Evolutionary conservation across 2,888 invertebrate species (phyloP), one percentile per base, ranked within the genome.

Genomic region (Dorcus hopei): DNA sequence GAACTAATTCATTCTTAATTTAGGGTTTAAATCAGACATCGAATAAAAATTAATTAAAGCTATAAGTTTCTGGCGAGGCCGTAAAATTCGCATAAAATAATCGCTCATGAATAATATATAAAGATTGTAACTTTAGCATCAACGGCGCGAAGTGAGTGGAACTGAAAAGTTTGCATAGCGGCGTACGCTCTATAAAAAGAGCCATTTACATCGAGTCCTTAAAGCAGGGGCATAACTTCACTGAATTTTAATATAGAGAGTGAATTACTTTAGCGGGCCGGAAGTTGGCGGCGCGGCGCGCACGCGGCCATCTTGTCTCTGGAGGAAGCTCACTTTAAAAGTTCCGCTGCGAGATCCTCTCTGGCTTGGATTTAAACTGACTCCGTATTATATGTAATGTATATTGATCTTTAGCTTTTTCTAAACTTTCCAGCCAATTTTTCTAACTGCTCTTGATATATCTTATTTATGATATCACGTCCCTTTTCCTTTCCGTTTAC

Each of bases 291-390:
- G 60, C 57, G 49, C 62, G 62, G 58, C 63, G 56, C 54, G 43
- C 45, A 45, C 53, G 52, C 59, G 65, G 74, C 77, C 76, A 76
- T 77, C 69, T 77, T 77, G 76, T 75, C 76, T 71, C 77, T 61
- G 63, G 73, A 73, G 75, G 66, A 61, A 71, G 73, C 74, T 75
- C 74, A 73, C 65, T 75, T 77, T 76, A 74, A 76, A 76, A 76
- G 72, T 74, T 75, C 71, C 69, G 69, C 63, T 65, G 71, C 72
- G 73, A 68, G 70, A 69, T 54, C 52, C 66, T 67, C 68, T 65
- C 62, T 61, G 59, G 70, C 72, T 63, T 70, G 71, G 73, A 73
- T 73, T 73, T 73, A 72, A 68, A 70, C 68, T 70, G 72, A 72
- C 74, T 70, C 72, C 70, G 70, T 74, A 72, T 74, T 73, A 74